These are phyloP conservation scores for Odocoileus hemionus DNA, from an alignment of 2,113 vertebrate species.

Conservation along the genomic window DNA sequence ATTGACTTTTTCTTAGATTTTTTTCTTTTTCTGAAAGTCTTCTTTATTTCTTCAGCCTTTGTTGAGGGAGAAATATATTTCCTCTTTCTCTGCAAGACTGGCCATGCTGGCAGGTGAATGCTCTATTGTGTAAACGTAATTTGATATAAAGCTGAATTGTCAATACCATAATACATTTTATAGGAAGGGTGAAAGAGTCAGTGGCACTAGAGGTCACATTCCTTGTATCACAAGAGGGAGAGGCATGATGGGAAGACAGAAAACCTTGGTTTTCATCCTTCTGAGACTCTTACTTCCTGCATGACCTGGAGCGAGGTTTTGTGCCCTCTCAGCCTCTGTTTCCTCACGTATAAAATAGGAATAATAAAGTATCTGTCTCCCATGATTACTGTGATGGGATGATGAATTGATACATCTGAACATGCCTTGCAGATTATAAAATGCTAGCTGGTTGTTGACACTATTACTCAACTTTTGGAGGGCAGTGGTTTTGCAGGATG, in stretches of 20 bases:
- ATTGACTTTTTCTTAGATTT: slow-evolving; percentile 28
- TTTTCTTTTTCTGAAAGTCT: slow-evolving; percentile 32
- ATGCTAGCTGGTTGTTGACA: not conserved
- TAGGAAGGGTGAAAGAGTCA: not conserved
- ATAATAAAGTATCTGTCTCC: not conserved
- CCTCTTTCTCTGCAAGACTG: not conserved
- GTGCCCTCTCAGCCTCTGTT: not conserved
- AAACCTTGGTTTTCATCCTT: not conserved
- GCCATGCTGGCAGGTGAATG: not conserved
- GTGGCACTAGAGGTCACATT: not conserved
- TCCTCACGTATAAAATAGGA: not conserved
- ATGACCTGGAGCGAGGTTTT: not conserved
- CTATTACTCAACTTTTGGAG: not conserved
- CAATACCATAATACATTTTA: slow-evolving; percentile 14
- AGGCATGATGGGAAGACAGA: not conserved
- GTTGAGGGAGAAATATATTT: not conserved
- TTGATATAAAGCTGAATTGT: slow-evolving; percentile 27
- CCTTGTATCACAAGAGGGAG: not conserved
- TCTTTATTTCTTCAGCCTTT: slow-evolving; percentile 37
- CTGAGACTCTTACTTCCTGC: not conserved
- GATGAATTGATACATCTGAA: not conserved
- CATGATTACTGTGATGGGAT: not conserved
- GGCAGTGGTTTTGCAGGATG: not conserved
- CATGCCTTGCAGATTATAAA: not conserved
- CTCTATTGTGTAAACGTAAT: slow-evolving; percentile 21